Evolutionary conservation across 2,797 vertebrate species (phyloP).

Genomic region (Eupleurogrammus muticus): DNA sequence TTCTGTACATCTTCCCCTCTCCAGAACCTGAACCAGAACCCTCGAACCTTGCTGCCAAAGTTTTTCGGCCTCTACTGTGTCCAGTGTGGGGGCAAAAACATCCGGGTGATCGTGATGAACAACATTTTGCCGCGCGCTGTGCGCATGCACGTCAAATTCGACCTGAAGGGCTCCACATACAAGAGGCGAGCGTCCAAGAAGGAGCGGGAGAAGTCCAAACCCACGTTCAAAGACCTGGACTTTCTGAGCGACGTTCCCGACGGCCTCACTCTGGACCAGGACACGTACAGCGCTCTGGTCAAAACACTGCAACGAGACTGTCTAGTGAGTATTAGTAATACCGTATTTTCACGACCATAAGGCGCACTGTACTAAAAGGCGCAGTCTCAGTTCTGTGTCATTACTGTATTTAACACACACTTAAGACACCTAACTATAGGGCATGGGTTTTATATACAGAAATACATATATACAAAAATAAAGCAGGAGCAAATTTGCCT

Average conservation of each 20-base stretch:
- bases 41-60: constrained; percentile 94
- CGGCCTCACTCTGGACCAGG: constrained; percentile 91
- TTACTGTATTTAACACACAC: no score
- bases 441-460: no score
- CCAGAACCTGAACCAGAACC: constrained; percentile 98
- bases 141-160: constrained; percentile 97
- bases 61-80: constrained; percentile 98
- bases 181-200: constrained; percentile 96
- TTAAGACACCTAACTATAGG: no score
- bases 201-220: constrained; percentile 92
- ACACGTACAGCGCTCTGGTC: constrained; percentile 91
- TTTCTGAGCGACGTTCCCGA: constrained; percentile 93
- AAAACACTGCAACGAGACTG: constrained; percentile 97
- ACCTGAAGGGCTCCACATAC: constrained; percentile 96
- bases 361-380: no score
- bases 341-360: no score
- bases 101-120: constrained; percentile 96
- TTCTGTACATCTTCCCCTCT: background rate
- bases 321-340: constrained; percentile 89
- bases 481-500: no score
- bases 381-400: no score
- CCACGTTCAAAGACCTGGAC: constrained; percentile 96
- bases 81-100: constrained; percentile 97
- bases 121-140: constrained; percentile 94
- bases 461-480: no score